These are phyloP conservation scores for Drosophila maculinotata DNA, from an alignment of 2,888 invertebrate genomes.

Conservation along the genomic window DNA sequence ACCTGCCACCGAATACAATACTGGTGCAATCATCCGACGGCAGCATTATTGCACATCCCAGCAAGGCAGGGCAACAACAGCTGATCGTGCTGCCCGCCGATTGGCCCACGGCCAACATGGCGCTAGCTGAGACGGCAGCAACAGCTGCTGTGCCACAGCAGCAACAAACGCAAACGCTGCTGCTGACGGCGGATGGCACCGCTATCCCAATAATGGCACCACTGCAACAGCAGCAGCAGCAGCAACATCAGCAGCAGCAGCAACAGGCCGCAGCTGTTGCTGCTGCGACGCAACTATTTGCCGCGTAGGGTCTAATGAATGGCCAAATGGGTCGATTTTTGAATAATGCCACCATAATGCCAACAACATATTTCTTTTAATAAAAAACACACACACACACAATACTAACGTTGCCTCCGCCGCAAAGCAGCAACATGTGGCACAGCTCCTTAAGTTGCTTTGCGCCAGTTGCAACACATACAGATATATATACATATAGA, in stretches of 20 bases:
- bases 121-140: slow-evolving; percentile 39
- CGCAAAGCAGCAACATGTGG: slow-evolving; percentile 41
- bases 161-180: slow-evolving; percentile 66
- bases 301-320: slow-evolving; percentile 83
- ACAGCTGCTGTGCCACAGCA: slow-evolving; percentile 23
- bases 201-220: slow-evolving; percentile 76
- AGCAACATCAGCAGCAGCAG: slow-evolving; percentile 70
- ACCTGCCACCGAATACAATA: slow-evolving; percentile 81
- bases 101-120: slow-evolving; percentile 53
- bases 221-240: slow-evolving; percentile 60
- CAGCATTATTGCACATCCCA: slow-evolving; percentile 76
- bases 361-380: slow-evolving; percentile 83
- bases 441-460: slow-evolving; percentile 25
- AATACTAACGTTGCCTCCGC: slow-evolving; percentile 44
- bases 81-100: slow-evolving; percentile 76
- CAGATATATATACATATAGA: neutral
- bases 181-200: slow-evolving; percentile 75
- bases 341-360: slow-evolving; percentile 82
- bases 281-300: slow-evolving; percentile 77
- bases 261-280: slow-evolving; percentile 75
- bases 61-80: slow-evolving; percentile 77
- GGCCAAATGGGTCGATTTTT: slow-evolving; percentile 84
- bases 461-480: slow-evolving; percentile 42
- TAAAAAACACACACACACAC: too few relatives aligned
- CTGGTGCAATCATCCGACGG: slow-evolving; percentile 81